Percentiles rank a stretch among this genome's conserved stretches.
These are phyloP conservation scores for Thaumatotibia leucotreta DNA, from an alignment of 1,140 invertebrate species.

Conservation along the genomic window DNA sequence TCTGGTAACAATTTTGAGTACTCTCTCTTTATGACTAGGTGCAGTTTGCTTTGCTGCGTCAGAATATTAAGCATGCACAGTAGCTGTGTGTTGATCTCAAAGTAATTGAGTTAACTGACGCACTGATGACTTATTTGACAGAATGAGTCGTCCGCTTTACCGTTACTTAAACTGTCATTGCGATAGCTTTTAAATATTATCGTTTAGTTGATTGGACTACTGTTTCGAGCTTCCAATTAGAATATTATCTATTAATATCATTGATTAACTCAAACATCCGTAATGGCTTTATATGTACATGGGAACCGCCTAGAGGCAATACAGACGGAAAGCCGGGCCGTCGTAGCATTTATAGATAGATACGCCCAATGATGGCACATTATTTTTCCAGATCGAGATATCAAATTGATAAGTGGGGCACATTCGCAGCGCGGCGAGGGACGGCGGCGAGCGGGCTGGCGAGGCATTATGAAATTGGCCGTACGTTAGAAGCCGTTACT, in stretches of 20 bases:
- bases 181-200: conserved; percentile 32
- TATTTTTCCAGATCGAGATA: conserved; percentile 70
- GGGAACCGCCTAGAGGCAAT: neutral
- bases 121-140: conserved; percentile 72
- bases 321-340: neutral
- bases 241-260: conserved; percentile 2
- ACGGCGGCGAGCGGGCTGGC: conserved; percentile 35
- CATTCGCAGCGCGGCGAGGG: conserved; percentile 45
- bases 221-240: neutral
- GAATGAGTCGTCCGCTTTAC: conserved; percentile 58
- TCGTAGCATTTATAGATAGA: conserved; percentile 11
- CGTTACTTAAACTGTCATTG: conserved; percentile 36
- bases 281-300: neutral
- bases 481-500: conserved; percentile 74
- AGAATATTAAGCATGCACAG: conserved; percentile 60
- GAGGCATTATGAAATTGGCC: conserved; percentile 75
- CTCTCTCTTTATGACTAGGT: conserved; percentile 35
- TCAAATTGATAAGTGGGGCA: conserved; percentile 75
- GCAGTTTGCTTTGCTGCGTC: conserved; percentile 28
- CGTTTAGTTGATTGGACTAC: neutral
- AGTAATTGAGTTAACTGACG: conserved; percentile 74
- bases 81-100: conserved; percentile 70
- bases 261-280: neutral
- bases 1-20: conserved; percentile 40
- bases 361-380: conserved; percentile 48